These are phyloP conservation scores for Biston betularia DNA, from an alignment of 2,888 invertebrate species.

Conservation along the genomic window DNA sequence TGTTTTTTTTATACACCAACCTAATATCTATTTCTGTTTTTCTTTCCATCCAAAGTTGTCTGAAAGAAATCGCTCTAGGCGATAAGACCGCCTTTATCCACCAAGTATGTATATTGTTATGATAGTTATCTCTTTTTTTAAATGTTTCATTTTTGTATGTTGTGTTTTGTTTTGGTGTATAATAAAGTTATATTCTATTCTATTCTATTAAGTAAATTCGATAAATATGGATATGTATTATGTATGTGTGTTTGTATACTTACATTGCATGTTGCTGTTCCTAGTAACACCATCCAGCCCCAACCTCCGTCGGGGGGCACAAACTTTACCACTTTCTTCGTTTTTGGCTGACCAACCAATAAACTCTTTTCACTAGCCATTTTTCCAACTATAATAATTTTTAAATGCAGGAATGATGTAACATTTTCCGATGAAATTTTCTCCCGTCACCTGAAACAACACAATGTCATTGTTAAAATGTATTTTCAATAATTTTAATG, in stretches of 20 bases:
- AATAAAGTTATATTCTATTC: too few relatives aligned
- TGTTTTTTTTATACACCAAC: too few relatives aligned
- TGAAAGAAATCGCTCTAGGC: too few relatives aligned
- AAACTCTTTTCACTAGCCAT: slow-evolving; percentile 66
- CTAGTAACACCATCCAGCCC: slow-evolving; percentile 90
- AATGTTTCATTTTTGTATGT: too few relatives aligned
- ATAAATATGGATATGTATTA: too few relatives aligned
- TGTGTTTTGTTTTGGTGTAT: too few relatives aligned
- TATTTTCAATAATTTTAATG: neutral
- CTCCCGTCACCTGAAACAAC: slow-evolving; percentile 28
- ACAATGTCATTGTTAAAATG: neutral
- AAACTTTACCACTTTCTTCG: slow-evolving; percentile 69
- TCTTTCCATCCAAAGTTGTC: too few relatives aligned
- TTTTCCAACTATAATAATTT: slow-evolving; percentile 26
- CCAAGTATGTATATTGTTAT: too few relatives aligned
- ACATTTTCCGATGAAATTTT: slow-evolving; percentile 4
- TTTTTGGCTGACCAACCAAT: slow-evolving; percentile 53
- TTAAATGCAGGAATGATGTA: neutral
- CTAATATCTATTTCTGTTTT: too few relatives aligned
- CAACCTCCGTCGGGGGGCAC: slow-evolving; percentile 90
- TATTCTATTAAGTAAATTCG: too few relatives aligned
- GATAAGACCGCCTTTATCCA: too few relatives aligned
- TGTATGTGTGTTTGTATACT: slow-evolving; percentile 57
- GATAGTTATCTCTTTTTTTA: too few relatives aligned
- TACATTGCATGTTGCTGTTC: slow-evolving; percentile 89